Conservation (phyloP, 2,888 invertebrate species). For the Amiota minor region DNA sequence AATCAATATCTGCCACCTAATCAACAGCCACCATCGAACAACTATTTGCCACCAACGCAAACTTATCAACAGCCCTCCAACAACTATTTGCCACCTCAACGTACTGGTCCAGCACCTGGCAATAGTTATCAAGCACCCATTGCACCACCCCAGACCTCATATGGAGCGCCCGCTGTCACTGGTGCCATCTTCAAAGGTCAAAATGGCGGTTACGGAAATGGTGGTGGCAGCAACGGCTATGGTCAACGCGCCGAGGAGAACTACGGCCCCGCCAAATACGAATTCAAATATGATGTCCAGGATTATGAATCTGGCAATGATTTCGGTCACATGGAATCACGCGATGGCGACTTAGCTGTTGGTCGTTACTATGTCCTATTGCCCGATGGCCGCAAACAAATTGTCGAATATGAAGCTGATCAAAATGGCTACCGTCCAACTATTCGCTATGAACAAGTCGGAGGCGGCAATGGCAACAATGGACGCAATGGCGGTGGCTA, state of each 20-base stretch:
- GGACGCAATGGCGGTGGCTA: conserved; percentile 58
- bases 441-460: conserved; percentile 79
- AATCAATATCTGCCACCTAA: conserved; percentile 74
- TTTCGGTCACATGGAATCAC: conserved; percentile 80
- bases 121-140: conserved; percentile 58
- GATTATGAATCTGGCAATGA: conserved; percentile 79
- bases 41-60: conserved; percentile 73
- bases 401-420: conserved; percentile 82
- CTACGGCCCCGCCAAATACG: conserved; percentile 81
- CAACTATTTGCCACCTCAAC: conserved; percentile 70
- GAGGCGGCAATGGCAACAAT: conserved; percentile 63
- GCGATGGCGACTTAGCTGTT: conserved; percentile 78
- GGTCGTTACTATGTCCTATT: conserved; percentile 80
- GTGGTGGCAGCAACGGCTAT: conserved; percentile 48
- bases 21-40: conserved; percentile 71
- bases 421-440: conserved; percentile 80
- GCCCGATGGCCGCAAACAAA: conserved; percentile 82
- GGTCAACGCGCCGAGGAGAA: conserved; percentile 69
- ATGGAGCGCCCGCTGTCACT: conserved; percentile 76
- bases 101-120: conserved; percentile 70
- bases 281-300: conserved; percentile 80
- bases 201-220: conserved; percentile 48
- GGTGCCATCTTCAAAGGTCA: conserved; percentile 74
- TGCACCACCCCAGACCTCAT: conserved; percentile 73
- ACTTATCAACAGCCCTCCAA: conserved; percentile 62